Evolutionary conservation across 2,888 invertebrate genomes (phyloP), one percentile per base, ranked within the genome.

Genomic region (Morpho deidamia): DNA sequence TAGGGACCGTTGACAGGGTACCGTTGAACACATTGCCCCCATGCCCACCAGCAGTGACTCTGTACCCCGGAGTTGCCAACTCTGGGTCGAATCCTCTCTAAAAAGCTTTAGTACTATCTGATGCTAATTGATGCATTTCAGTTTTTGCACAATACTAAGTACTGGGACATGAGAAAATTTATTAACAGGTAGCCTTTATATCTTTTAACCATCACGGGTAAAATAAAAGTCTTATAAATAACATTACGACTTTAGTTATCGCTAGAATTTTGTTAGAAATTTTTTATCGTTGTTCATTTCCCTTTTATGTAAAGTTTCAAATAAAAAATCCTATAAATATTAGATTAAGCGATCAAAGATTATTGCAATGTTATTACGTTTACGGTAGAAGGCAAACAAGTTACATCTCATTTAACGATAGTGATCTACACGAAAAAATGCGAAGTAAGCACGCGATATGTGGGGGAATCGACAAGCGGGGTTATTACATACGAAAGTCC

Each of bases 321-420:
- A 10, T 37, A 10, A 37, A 37, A 23, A 23, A 23, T 5, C 23
- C 23, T 14, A 10, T n/a, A 14, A 11, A 7, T 7, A 12, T 37
- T 38, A 37, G n/a, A 38, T 45, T 38, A 45, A 10, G 14, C 44
- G 35, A 45, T 45, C 38, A 39, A 46, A 46, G 38, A 46, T 38
- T 39, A 23, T n/a, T 32, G 37, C 2, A 11, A 8, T 9, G 11
- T 9, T 11, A 39, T 33, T 14, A 45, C 11, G 8, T 23, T 11
- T 11, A 39, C 3, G 32, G 39, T 7, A 39, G 38, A 39, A 39
- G 32, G 47, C 33, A 39, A 47, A 47, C 33, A 47, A 40, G 32
- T 12, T 47, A 47, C 46, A 33, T 47, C 47, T 47, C 32, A 47
- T 47, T 47, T 47, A 7, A 32, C n/a, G 39, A 47, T 47, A 39